Percentiles rank a stretch among this genome's conserved stretches.
Conservation (phyloP, 2,797 vertebrate species). For the Sebastes itinus region DNA sequence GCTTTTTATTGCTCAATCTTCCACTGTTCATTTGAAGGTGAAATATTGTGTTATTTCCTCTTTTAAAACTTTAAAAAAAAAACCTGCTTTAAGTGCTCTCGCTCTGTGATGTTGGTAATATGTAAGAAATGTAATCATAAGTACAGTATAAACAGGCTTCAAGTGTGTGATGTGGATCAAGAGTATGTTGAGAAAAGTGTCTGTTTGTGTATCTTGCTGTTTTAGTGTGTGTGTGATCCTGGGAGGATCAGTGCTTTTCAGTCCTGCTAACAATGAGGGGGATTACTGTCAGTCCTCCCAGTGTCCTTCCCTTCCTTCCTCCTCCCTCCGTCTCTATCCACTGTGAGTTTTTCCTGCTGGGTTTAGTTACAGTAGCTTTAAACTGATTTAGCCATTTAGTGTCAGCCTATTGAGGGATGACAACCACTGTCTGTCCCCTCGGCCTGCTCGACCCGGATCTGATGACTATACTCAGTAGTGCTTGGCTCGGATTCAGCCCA, state of each 20-base stretch:
- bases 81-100: not conserved
- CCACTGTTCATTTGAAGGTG: not conserved
- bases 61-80: not conserved
- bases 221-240: slow-evolving; percentile 1
- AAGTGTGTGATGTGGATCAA: not conserved
- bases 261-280: slow-evolving; percentile 44
- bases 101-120: not conserved
- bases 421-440: slow-evolving; percentile 54
- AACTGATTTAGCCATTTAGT: slow-evolving; percentile 75
- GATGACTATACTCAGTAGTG: slow-evolving; percentile 35
- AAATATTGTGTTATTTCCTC: not conserved
- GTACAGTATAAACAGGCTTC: not conserved
- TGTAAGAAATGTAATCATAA: not conserved
- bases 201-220: not conserved
- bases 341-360: slow-evolving; percentile 45
- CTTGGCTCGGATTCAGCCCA: slow-evolving; percentile 20
- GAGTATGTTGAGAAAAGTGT: not conserved
- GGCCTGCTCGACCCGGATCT: slow-evolving; percentile 39
- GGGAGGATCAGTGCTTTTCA: slow-evolving; percentile 54
- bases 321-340: not conserved
- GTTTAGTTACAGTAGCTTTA: slow-evolving; percentile 71
- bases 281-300: slow-evolving; percentile 59
- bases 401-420: slow-evolving; percentile 67
- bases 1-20: not conserved
- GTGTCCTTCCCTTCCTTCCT: slow-evolving; percentile 35